phyloP scores from a whole-genome alignment of 2,888 invertebrate genomes.

The Eilema sororculum region DNA sequence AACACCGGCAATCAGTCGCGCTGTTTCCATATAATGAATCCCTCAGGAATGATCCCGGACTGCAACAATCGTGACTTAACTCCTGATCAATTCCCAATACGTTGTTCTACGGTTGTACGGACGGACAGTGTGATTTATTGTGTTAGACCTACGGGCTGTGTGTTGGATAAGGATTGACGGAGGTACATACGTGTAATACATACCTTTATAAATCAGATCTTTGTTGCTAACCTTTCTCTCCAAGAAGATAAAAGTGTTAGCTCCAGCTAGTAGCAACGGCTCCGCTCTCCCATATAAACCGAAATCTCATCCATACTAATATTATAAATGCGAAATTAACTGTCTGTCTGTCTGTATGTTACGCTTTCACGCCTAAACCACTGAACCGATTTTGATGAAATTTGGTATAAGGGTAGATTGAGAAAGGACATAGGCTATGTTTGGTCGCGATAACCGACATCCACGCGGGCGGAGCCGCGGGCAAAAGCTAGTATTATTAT shows the following conservation, averaged over 20 bases:
- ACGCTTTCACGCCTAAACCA: no score
- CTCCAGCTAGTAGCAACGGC: background rate
- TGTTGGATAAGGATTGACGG: conserved; percentile 29
- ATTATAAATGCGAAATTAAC: no score
- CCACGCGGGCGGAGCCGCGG: no score
- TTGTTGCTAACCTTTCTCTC: background rate
- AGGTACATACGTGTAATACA: conserved; percentile 15
- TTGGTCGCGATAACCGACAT: no score
- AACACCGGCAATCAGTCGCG: conserved; percentile 73
- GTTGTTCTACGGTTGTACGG: conserved; percentile 47
- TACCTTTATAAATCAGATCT: conserved; percentile 14
- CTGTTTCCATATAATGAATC: conserved; percentile 81
- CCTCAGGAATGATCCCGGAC: conserved; percentile 77
- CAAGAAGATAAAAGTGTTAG: background rate
- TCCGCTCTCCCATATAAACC: background rate
- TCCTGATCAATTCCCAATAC: conserved; percentile 82
- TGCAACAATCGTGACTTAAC: conserved; percentile 84
- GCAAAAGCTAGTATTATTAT: no score
- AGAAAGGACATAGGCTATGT: no score
- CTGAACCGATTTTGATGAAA: no score
- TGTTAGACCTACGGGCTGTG: conserved; percentile 47
- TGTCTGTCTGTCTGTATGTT: no score
- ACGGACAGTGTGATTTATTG: conserved; percentile 67
- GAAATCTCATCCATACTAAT: no score
- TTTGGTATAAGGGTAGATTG: no score